Evolutionary conservation across 2,113 vertebrate genomes (phyloP).

Genomic region (Puffinus mauretanicus): DNA sequence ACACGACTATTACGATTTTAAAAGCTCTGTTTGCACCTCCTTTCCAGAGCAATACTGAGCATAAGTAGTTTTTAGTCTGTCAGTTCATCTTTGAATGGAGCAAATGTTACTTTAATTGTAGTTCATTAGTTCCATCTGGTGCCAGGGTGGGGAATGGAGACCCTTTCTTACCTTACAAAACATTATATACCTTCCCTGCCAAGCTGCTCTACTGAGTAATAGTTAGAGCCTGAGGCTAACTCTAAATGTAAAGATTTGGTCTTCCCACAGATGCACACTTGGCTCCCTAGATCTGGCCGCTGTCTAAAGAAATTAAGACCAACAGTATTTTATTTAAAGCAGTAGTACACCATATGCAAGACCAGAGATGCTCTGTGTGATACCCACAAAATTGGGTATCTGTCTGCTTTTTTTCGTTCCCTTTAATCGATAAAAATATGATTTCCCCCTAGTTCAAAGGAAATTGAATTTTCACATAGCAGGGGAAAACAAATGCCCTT

Average conservation of each 20-base stretch:
- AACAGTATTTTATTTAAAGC: slow-evolving; percentile 30
- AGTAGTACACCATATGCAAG: background rate
- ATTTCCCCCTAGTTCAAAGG: slow-evolving; percentile 23
- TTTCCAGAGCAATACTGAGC: background rate
- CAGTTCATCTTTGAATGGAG: slow-evolving; percentile 1
- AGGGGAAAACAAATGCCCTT: slow-evolving; percentile 56
- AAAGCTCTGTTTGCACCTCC: background rate
- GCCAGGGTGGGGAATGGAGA: background rate
- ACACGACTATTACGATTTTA: background rate
- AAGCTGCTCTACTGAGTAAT: background rate
- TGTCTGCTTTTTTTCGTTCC: slow-evolving; percentile 13
- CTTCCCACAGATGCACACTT: background rate
- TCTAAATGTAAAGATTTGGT: slow-evolving; percentile 1
- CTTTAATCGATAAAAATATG: slow-evolving; percentile 50
- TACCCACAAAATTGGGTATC: slow-evolving; percentile 1
- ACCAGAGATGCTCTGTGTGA: slow-evolving; percentile 9
- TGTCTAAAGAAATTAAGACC: slow-evolving; percentile 27
- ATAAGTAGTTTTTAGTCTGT: background rate
- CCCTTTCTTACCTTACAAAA: slow-evolving; percentile 14
- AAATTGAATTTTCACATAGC: slow-evolving; percentile 59
- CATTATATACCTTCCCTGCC: background rate
- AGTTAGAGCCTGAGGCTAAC: background rate
- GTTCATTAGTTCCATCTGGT: slow-evolving; percentile 19
- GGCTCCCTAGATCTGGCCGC: background rate
- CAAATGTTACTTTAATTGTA: slow-evolving; percentile 3